A percentile compares a stretch with the other conserved stretches of the same genome.
phyloP scores from a whole-genome alignment of 2,113 vertebrate genomes.

The Eira barbara region DNA sequence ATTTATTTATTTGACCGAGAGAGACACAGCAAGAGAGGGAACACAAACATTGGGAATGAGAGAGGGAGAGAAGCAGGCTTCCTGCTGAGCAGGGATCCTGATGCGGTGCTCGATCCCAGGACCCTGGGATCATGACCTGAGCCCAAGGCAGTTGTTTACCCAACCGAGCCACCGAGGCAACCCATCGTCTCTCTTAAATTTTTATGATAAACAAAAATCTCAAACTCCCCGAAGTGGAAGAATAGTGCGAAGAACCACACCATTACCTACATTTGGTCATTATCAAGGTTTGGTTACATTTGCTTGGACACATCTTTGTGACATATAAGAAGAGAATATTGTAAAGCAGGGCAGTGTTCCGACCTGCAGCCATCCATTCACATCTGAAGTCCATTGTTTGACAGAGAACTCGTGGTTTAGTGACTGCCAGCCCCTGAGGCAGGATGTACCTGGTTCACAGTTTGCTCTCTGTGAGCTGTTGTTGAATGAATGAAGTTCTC shows the following conservation, averaged over 20 bases:
- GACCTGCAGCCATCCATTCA: background rate
- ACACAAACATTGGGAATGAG: no score
- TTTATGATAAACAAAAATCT: constrained; percentile 21
- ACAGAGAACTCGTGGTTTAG: background rate
- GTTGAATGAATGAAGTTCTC: background rate
- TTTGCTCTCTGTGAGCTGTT: background rate
- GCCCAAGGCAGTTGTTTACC: no score
- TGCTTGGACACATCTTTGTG: background rate
- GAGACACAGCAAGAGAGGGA: no score
- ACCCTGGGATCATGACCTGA: no score
- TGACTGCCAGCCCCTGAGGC: no score
- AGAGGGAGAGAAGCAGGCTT: no score
- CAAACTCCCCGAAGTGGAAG: background rate
- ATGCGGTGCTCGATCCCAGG: no score
- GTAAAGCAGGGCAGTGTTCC: background rate
- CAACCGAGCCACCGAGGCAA: no score
- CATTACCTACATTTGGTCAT: background rate
- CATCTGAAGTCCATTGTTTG: background rate
- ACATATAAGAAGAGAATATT: background rate
- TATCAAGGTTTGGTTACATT: background rate
- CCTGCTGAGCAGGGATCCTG: no score
- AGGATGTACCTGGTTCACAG: fast-evolving
- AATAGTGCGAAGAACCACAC: background rate
- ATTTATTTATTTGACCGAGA: no score
- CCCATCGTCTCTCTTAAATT: background rate